Percentiles rank a stretch among this genome's conserved stretches.
phyloP scores from a whole-genome alignment of 2,113 vertebrate species.

The Nycticorax nycticorax region DNA sequence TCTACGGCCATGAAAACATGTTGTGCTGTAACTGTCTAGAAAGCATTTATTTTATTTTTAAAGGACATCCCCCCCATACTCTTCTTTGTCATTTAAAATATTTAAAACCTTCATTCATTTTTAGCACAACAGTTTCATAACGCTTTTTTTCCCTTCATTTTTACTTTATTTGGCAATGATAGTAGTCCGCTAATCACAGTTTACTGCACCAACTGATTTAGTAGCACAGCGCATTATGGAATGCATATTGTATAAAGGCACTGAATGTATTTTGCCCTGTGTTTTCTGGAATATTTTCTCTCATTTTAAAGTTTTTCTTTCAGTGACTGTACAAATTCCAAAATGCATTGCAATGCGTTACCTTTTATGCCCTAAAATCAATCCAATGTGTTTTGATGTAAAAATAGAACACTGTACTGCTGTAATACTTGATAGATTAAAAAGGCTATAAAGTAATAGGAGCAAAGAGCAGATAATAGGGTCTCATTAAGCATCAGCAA shows the following conservation, averaged over 20 bases:
- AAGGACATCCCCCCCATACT: neutral
- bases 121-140: slow-evolving; percentile 56
- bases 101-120: neutral
- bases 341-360: slow-evolving; percentile 67
- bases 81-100: neutral
- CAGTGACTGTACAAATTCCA: slow-evolving; percentile 66
- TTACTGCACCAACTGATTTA: neutral
- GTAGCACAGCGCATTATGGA: slow-evolving; percentile 52
- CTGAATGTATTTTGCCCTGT: slow-evolving; percentile 76
- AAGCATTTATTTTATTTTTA: neutral
- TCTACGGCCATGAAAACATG: slow-evolving; percentile 40
- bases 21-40: slow-evolving; percentile 4
- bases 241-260: slow-evolving; percentile 79
- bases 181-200: slow-evolving; percentile 24
- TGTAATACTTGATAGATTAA: slow-evolving; percentile 69
- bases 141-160: slow-evolving; percentile 16
- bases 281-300: slow-evolving; percentile 57
- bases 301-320: slow-evolving; percentile 54
- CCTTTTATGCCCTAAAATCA: slow-evolving; percentile 68
- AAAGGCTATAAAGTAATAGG: slow-evolving; percentile 69
- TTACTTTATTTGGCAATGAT: slow-evolving; percentile 63
- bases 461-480: slow-evolving; percentile 72
- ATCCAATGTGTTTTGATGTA: slow-evolving; percentile 58
- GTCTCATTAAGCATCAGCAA: slow-evolving; percentile 78
- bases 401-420: slow-evolving; percentile 72